Evolutionary conservation across 2,113 vertebrate genomes (phyloP).

Genomic region (Toxotes chatareus): DNA sequence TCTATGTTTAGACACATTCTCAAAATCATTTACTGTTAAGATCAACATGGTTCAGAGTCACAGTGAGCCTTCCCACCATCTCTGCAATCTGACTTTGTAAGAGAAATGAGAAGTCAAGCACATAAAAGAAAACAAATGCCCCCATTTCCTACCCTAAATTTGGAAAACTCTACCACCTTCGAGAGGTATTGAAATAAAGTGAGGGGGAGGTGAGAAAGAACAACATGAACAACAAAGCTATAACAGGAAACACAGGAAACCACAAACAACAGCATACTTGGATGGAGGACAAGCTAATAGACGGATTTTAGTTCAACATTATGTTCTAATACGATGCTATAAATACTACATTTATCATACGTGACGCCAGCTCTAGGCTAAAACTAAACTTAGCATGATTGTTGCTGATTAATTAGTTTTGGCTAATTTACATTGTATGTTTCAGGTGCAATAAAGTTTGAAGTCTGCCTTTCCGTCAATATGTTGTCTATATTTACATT

Average conservation of each 20-base stretch:
- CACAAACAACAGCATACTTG: not conserved
- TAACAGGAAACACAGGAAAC: conserved; percentile 33
- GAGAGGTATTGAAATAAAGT: not conserved
- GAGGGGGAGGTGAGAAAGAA: not conserved
- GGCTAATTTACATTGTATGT: too few relatives aligned
- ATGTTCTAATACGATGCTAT: not conserved
- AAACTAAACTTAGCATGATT: too few relatives aligned
- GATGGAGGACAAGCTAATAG: too few relatives aligned
- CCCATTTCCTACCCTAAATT: not conserved
- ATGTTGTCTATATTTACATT: too few relatives aligned
- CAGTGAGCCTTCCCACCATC: not conserved
- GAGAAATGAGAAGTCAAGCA: not conserved
- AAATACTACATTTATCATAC: not conserved
- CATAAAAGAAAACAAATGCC: not conserved
- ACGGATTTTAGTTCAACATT: too few relatives aligned
- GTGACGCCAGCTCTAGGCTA: too few relatives aligned
- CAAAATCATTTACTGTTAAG: not conserved
- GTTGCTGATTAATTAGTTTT: too few relatives aligned
- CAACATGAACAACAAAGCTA: not conserved
- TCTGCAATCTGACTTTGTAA: not conserved
- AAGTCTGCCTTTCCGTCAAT: too few relatives aligned
- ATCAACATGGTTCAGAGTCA: not conserved
- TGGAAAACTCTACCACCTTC: not conserved
- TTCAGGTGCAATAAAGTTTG: too few relatives aligned
- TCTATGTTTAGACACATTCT: not conserved